phyloP scores from a whole-genome alignment of 1,140 invertebrate genomes.

The Pogonus chalceus region DNA sequence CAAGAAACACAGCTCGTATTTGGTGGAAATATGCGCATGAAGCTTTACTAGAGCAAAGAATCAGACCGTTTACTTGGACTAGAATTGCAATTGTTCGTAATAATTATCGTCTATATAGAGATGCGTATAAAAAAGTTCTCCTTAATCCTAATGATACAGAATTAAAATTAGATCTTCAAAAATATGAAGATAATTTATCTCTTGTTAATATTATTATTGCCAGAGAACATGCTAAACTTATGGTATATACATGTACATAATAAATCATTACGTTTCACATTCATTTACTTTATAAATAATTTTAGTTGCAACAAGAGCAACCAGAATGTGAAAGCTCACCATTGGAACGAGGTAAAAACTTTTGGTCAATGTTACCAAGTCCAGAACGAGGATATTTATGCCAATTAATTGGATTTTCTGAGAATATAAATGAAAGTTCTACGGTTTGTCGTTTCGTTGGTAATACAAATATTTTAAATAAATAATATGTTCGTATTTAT shows the following conservation, averaged over 20 bases:
- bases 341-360: conserved; percentile 40
- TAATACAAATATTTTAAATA: conserved; percentile 11
- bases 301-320: background rate
- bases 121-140: conserved; percentile 61
- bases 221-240: conserved; percentile 65
- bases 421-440: conserved; percentile 23
- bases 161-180: conserved; percentile 59
- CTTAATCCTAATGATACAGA: conserved; percentile 61
- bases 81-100: conserved; percentile 57
- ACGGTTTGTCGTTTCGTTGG: conserved; percentile 10
- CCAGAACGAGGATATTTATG: conserved; percentile 54
- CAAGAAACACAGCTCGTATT: background rate
- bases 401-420: conserved; percentile 43
- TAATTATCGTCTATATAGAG: conserved; percentile 61
- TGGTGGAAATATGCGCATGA: conserved; percentile 77
- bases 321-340: background rate
- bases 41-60: conserved; percentile 58
- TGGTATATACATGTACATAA: conserved; percentile 35
- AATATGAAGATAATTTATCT: conserved; percentile 62
- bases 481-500: conserved; percentile 9
- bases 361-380: conserved; percentile 55
- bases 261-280: background rate
- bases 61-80: conserved; percentile 64
- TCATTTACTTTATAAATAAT: background rate
- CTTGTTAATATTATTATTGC: conserved; percentile 69